Conservation (phyloP, 2,113 vertebrate species). For the Panurus biarmicus region DNA sequence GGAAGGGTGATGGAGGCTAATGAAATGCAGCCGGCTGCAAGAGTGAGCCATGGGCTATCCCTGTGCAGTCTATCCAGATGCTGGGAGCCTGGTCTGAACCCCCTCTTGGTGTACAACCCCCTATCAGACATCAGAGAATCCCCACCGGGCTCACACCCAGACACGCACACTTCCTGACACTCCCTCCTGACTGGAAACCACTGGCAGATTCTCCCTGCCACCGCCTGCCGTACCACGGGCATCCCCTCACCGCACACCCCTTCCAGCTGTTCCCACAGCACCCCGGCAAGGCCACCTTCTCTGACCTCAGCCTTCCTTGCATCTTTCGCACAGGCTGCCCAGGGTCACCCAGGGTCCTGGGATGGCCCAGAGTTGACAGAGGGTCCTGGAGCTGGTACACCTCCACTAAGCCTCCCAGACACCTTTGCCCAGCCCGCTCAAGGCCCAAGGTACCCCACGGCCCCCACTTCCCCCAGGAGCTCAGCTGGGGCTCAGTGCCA, state of each 20-base stretch:
- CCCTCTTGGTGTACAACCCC: background rate
- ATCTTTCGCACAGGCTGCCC: background rate
- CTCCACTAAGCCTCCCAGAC: rapidly evolving
- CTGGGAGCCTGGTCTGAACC: background rate
- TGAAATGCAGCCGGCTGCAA: background rate
- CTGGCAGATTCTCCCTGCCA: background rate
- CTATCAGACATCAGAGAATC: background rate
- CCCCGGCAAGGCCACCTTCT: background rate
- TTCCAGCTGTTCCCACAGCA: background rate
- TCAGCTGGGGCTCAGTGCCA: background rate
- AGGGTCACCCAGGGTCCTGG: background rate
- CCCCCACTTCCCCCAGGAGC: background rate
- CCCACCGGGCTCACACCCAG: background rate
- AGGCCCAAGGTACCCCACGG: background rate
- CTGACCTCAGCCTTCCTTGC: background rate
- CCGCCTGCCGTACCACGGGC: rapidly evolving
- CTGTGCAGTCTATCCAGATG: background rate
- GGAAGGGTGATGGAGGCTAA: conserved; percentile 43
- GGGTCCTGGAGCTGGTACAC: background rate
- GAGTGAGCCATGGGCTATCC: background rate
- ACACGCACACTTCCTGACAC: background rate
- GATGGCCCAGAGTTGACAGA: background rate
- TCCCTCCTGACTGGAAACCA: background rate
- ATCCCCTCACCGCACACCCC: rapidly evolving
- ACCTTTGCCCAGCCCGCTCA: rapidly evolving